Conservation (phyloP, 2,113 vertebrate species). For the Lutjanus erythropterus region DNA sequence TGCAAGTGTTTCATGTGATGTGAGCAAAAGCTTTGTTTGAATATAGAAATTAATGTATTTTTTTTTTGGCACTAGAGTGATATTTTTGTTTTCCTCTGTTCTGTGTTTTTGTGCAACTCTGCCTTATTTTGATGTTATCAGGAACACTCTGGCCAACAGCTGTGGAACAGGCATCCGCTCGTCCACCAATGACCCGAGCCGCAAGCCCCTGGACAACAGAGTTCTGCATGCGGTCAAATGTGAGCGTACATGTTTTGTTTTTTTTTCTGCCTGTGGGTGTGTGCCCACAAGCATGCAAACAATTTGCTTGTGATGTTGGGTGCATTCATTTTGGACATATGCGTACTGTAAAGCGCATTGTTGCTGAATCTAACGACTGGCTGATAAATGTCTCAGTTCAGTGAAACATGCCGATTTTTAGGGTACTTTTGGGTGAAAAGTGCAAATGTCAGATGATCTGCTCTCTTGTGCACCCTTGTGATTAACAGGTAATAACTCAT, state of each 20-base stretch:
- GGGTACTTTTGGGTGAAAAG: conserved; percentile 5
- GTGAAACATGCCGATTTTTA: neutral
- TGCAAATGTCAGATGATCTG: neutral
- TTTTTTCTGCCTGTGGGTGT: conserved; percentile 38
- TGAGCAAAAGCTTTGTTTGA: conserved; percentile 23
- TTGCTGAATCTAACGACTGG: neutral
- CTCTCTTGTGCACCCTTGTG: neutral
- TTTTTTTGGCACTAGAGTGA: conserved; percentile 5
- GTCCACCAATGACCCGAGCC: conserved; percentile 93
- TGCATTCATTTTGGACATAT: neutral
- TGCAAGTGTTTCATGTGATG: conserved; percentile 57
- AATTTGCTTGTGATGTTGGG: neutral
- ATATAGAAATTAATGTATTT: conserved; percentile 45
- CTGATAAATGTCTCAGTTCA: neutral
- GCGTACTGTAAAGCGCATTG: neutral
- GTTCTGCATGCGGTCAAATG: conserved; percentile 96
- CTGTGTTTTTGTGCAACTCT: neutral
- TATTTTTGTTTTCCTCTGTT: conserved; percentile 53
- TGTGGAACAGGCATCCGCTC: conserved; percentile 97
- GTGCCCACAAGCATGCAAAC: conserved; percentile 21
- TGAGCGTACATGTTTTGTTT: conserved; percentile 82
- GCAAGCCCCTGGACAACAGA: conserved; percentile 95
- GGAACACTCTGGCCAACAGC: conserved; percentile 96
- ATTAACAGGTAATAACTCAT: conserved; percentile 12
- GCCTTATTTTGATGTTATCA: conserved; percentile 64